These are phyloP conservation scores for Danio kyathit DNA, from an alignment of 2,797 vertebrate genomes.

Conservation along the genomic window DNA sequence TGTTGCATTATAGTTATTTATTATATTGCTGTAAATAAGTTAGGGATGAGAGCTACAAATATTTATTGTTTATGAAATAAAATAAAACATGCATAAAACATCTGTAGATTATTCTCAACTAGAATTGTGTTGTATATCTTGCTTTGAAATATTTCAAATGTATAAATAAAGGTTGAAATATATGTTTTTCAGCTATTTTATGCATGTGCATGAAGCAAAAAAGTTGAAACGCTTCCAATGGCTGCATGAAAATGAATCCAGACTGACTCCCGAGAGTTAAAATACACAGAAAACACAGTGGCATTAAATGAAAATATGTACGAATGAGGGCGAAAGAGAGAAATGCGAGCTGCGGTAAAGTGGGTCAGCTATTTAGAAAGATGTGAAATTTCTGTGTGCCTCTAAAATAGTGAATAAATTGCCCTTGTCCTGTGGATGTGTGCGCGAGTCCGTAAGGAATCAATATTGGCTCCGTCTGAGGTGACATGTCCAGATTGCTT, in stretches of 20 bases:
- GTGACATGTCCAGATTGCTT: conserved; percentile 81
- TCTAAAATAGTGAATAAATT: conserved; percentile 76
- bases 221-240: conserved; percentile 12
- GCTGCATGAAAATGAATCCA: conserved; percentile 25
- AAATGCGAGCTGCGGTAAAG: conserved; percentile 47
- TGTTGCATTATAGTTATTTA: too few species aligned
- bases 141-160: conserved; percentile 21
- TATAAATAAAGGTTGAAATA: not conserved
- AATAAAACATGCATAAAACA: too few species aligned
- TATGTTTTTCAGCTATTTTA: not conserved
- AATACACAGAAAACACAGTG: not conserved
- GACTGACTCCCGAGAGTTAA: conserved; percentile 5
- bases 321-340: conserved; percentile 20
- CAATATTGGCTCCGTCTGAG: conserved; percentile 77
- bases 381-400: conserved; percentile 70
- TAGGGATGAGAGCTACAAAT: too few species aligned
- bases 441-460: conserved; percentile 75
- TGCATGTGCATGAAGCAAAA: not conserved
- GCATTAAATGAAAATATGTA: conserved; percentile 45
- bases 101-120: too few species aligned
- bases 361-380: conserved; percentile 80
- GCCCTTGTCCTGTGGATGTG: conserved; percentile 72
- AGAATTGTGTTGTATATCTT: not conserved
- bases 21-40: too few species aligned
- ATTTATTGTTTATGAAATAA: too few species aligned